These are phyloP conservation scores for Ceriagrion tenellum DNA, from an alignment of 2,888 invertebrate species.

Conservation along the genomic window DNA sequence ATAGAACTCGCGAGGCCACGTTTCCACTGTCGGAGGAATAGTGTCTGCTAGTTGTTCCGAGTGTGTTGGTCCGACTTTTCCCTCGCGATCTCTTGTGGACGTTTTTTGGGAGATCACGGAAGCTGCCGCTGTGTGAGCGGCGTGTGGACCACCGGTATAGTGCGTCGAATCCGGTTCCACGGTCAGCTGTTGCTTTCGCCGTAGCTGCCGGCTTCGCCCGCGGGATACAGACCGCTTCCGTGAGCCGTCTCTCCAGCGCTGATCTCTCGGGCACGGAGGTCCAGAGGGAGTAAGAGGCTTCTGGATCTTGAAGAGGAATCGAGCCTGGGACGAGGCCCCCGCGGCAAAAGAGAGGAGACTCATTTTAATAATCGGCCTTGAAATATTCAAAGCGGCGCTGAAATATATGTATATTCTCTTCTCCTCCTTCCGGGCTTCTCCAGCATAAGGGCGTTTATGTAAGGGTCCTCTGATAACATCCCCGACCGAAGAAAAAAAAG, in stretches of 20 bases:
- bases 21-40: background rate
- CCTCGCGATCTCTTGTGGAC: background rate
- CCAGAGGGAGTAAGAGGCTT: background rate
- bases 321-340: background rate
- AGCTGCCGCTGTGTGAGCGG: background rate
- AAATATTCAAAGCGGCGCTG: slow-evolving; percentile 10
- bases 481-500: background rate
- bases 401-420: slow-evolving; percentile 4
- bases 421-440: background rate
- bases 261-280: background rate
- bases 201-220: background rate
- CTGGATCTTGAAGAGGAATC: background rate
- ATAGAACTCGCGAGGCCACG: background rate
- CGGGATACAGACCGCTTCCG: background rate
- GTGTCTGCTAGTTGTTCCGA: background rate
- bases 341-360: background rate
- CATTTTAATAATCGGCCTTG: slow-evolving; percentile 7
- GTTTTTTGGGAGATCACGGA: background rate
- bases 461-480: slow-evolving; percentile 24
- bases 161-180: background rate
- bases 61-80: background rate
- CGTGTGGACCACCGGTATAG: no score
- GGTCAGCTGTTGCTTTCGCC: background rate
- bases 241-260: background rate
- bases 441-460: background rate